phyloP scores from a whole-genome alignment of 2,113 vertebrate species.

The Heterotilapia buettikoferi region DNA sequence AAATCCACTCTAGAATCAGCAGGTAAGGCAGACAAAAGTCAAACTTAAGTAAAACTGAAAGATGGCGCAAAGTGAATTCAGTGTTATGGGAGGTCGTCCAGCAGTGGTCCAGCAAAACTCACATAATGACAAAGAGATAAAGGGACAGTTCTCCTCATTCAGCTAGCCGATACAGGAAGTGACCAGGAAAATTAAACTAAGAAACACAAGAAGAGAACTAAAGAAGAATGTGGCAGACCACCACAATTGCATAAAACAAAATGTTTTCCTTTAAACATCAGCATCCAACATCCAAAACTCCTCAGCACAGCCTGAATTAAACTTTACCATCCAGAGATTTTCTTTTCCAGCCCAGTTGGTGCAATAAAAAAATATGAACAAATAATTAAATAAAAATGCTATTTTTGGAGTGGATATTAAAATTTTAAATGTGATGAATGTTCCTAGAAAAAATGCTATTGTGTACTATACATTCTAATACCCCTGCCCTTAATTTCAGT shows the following conservation, averaged over 20 bases:
- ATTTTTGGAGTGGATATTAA: slow-evolving; percentile 2
- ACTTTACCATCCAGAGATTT: neutral
- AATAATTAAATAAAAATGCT: neutral
- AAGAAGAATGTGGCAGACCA: neutral
- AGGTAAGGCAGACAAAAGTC: neutral
- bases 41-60: neutral
- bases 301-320: neutral
- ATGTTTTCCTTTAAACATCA: neutral
- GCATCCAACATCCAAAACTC: neutral
- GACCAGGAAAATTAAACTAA: neutral
- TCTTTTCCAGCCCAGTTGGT: slow-evolving; percentile 13
- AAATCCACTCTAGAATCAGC: neutral
- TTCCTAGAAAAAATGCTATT: neutral
- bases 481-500: neutral
- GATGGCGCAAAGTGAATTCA: neutral
- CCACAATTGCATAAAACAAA: neutral
- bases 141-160: neutral
- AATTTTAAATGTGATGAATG: neutral
- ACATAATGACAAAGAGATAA: neutral
- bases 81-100: neutral
- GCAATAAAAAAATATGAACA: neutral
- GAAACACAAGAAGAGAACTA: neutral
- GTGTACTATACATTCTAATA: neutral
- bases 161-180: neutral
- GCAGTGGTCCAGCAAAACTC: neutral